Evolutionary conservation across 37 sponge, comb jelly and placozoan genomes (phyloP).

Genomic region (Lycopodina hypogea): DNA sequence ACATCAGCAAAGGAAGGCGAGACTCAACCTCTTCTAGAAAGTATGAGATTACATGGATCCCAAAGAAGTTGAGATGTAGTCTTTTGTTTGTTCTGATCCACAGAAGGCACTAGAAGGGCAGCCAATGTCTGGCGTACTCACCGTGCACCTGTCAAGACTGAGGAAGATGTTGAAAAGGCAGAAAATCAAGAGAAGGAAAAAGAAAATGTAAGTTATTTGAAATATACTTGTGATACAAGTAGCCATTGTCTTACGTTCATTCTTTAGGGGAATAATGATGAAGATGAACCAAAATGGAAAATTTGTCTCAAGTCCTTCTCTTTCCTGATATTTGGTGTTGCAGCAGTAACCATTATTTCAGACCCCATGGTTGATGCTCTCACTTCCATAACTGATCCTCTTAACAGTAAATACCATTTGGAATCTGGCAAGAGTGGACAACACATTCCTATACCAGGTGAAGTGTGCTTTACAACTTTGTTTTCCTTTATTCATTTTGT

Average conservation of each 20-base stretch:
- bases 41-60: not conserved
- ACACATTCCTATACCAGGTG: constrained; percentile 71
- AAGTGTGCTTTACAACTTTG: not conserved
- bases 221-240: not conserved
- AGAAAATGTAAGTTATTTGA: not conserved
- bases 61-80: not conserved
- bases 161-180: not conserved
- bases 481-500: too few relatives aligned
- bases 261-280: not conserved
- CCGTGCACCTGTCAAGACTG: not conserved
- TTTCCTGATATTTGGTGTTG: constrained; percentile 67
- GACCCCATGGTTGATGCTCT: constrained; percentile 88
- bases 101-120: not conserved
- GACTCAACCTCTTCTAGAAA: constrained; percentile 26
- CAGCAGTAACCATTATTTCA: constrained; percentile 78
- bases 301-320: constrained; percentile 59
- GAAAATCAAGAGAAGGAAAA: not conserved
- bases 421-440: constrained; percentile 18
- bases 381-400: constrained; percentile 58
- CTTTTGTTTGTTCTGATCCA: not conserved
- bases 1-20: constrained; percentile 17
- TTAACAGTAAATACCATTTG: constrained; percentile 19
- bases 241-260: not conserved
- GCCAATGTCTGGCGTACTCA: constrained; percentile 19
- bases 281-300: constrained; percentile 74